Base-by-base conservation (phyloP, 2,113 vertebrate species). In the Gallinago undulata region DNA sequence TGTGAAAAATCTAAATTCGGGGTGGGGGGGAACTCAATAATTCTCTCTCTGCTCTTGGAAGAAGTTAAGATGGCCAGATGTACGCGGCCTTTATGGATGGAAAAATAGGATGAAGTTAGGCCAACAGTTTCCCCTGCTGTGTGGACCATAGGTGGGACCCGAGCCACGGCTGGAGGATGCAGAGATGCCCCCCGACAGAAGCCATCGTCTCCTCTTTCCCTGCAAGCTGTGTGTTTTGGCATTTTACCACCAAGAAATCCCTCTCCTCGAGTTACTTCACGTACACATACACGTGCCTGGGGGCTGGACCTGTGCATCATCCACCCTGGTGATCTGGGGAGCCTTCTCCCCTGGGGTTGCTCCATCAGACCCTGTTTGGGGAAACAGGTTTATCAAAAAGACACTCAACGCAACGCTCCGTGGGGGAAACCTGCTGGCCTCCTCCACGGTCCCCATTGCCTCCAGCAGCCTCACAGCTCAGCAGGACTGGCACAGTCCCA, bases 201-300 rank as follows among this genome's bases (percentile, higher is more conserved):
- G 41, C 27, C 9, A 0, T 33, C 47, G 25, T 28, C 28, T 57
- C 60, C 15, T 84, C 18, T n/a, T 47, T 45, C 57, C n/a, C 75
- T 59, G 37, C 43, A 57, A 75, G 37, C 45, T 16, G 13, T 28
- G 47, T 27, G 9, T 37, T 68, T 51, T 18, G 60, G 35, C 4
- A 0, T 63, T 50, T 68, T 56, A 22, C 15, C 50, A 43, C 43
- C 19, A 11, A 23, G 25, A 63, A 57, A 74, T 63, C 55, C 5
- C 37, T 68, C n/a, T 57, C 16, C 25, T 63, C 13, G n/a, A 19
- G 24, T 56, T 41, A 19, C 48, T 53, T 51, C 67, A 8, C 4
- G 3, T 5, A 25, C 4, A 9, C 30, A 7, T n/a, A 23, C 23
- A 11, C 1, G 2, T 15, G 21, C 19, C 4, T 1, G 8, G 23